Evolutionary conservation across 2,888 invertebrate species (phyloP).

Genomic region (Parnassius orleans): DNA sequence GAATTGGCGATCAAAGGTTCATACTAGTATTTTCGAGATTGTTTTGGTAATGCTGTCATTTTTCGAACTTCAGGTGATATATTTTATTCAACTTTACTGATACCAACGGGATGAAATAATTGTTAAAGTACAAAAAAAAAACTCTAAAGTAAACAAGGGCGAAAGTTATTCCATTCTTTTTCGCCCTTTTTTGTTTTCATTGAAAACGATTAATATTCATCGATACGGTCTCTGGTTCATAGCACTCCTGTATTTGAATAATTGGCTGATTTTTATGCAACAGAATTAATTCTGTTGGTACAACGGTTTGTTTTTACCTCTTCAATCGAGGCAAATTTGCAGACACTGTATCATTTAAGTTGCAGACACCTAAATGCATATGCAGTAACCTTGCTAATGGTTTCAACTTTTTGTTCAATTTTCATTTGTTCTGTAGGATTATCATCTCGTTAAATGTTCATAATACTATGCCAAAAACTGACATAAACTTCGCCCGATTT

Average conservation of each 20-base stretch:
- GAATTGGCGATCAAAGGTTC: too few relatives aligned
- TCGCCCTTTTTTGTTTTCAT: conserved; percentile 45
- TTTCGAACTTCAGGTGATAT: too few relatives aligned
- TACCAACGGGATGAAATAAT: neutral
- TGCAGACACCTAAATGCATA: conserved; percentile 26
- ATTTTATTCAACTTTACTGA: too few relatives aligned
- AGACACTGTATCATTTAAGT: conserved; percentile 32
- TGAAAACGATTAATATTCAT: conserved; percentile 76
- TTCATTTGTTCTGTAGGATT: conserved; percentile 15
- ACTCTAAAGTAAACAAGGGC: conserved; percentile 11
- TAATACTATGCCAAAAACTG: too few relatives aligned
- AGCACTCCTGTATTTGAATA: conserved; percentile 70
- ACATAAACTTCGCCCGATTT: too few relatives aligned
- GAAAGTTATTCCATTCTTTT: conserved; percentile 15
- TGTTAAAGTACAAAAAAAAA: neutral
- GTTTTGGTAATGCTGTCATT: too few relatives aligned
- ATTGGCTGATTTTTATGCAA: conserved; percentile 81
- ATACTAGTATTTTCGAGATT: too few relatives aligned
- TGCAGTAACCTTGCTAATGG: conserved; percentile 25
- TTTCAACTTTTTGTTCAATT: conserved; percentile 17
- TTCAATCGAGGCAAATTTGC: conserved; percentile 42
- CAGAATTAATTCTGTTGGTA: conserved; percentile 76
- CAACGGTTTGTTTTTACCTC: conserved; percentile 60
- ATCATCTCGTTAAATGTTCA: too few relatives aligned
- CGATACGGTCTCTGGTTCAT: conserved; percentile 68